Conservation (phyloP, 2,888 invertebrate genomes). For the Pseudococcus longispinus region DNA sequence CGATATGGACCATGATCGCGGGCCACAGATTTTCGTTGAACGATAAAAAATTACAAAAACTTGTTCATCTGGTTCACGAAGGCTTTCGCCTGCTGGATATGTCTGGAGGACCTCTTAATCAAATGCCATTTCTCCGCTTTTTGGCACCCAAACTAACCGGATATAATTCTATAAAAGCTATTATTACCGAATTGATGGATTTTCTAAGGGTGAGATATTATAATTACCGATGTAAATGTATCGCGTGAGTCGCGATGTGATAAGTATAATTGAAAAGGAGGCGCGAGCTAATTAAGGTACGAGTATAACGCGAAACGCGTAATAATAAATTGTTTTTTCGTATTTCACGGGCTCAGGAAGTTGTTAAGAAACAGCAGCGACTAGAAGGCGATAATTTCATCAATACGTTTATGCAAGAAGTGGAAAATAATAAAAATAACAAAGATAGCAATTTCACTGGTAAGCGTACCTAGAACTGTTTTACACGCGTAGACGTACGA, state of each 20-base stretch:
- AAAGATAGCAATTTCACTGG: constrained; percentile 36
- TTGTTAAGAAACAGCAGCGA: constrained; percentile 60
- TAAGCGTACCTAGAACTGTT: not conserved
- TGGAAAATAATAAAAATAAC: constrained; percentile 63
- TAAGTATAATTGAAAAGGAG: too few relatives aligned
- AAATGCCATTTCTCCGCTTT: constrained; percentile 73
- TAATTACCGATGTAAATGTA: too few relatives aligned
- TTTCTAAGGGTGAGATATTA: constrained; percentile 56
- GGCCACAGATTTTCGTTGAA: constrained; percentile 65
- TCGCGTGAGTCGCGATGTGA: too few relatives aligned
- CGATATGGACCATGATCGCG: constrained; percentile 75
- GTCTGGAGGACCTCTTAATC: constrained; percentile 74
- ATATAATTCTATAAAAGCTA: constrained; percentile 63
- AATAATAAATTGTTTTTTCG: not conserved
- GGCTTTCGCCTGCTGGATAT: constrained; percentile 71
- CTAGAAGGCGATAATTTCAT: constrained; percentile 67
- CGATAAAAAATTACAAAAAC: constrained; percentile 67
- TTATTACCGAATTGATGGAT: constrained; percentile 57
- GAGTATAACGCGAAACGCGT: too few relatives aligned
- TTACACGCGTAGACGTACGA: too few relatives aligned
- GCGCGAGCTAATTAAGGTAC: too few relatives aligned
- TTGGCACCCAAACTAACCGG: constrained; percentile 71
- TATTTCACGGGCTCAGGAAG: constrained; percentile 59
- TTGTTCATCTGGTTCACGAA: constrained; percentile 70
- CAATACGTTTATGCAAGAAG: constrained; percentile 71